Evolutionary conservation across 92 coral and sea anemone genomes (phyloP).

Genomic region (Actinernus sp.): DNA sequence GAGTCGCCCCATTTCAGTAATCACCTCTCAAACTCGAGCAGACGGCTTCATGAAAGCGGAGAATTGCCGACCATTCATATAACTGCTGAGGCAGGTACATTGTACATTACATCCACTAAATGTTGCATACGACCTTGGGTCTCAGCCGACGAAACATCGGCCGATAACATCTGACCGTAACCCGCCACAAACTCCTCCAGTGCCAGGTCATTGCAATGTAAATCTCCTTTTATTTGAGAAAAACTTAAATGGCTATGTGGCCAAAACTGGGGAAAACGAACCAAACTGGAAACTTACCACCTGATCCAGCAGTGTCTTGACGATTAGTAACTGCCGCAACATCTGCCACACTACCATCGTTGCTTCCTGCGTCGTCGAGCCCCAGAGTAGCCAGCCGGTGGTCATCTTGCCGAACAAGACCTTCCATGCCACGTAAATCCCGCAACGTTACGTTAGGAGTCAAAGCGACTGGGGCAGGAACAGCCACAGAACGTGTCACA

Average conservation of each 20-base stretch:
- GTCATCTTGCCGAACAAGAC: too few relatives aligned
- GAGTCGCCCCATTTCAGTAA: too few relatives aligned
- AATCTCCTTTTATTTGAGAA: neutral
- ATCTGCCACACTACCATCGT: too few relatives aligned
- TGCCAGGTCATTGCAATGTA: constrained; percentile 14
- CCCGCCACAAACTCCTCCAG: constrained; percentile 37
- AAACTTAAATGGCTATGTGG: constrained; percentile 21
- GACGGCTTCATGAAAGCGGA: constrained; percentile 23
- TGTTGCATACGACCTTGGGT: neutral
- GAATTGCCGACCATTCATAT: constrained; percentile 42
- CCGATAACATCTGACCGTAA: constrained; percentile 9
- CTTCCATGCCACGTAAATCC: too few relatives aligned
- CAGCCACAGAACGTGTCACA: too few relatives aligned
- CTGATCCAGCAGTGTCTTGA: too few relatives aligned
- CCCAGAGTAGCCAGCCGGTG: too few relatives aligned
- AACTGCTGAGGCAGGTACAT: neutral
- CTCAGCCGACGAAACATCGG: neutral
- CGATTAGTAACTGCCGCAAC: too few relatives aligned
- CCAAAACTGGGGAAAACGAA: constrained; percentile 14
- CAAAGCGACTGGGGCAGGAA: too few relatives aligned
- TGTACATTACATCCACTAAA: constrained; percentile 6
- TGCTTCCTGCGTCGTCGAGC: too few relatives aligned
- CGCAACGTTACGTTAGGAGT: too few relatives aligned
- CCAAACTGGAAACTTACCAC: constrained; percentile 1
- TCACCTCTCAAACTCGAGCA: constrained; percentile 8